Conservation (phyloP, 1,140 invertebrate genomes). For the Dendrolimus kikuchii region DNA sequence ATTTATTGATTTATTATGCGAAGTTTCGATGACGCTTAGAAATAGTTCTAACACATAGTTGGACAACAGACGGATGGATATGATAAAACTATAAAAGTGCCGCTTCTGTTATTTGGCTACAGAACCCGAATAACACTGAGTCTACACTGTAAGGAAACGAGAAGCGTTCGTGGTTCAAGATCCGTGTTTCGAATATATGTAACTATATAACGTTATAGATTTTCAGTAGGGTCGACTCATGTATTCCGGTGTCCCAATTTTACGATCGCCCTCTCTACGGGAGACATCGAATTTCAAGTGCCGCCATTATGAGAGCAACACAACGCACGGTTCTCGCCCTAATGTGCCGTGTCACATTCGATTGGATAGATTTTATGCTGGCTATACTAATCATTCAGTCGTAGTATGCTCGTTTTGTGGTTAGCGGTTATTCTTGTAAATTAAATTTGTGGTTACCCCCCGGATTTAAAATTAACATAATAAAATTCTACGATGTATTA, state of each 20-base stretch:
- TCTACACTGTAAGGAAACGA: too few relatives aligned
- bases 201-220: too few relatives aligned
- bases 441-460: slow-evolving; percentile 31
- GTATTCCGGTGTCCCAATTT: slow-evolving; percentile 51
- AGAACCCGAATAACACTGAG: too few relatives aligned
- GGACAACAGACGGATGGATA: too few relatives aligned
- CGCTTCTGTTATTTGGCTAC: too few relatives aligned
- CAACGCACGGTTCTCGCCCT: slow-evolving; percentile 23
- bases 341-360: slow-evolving; percentile 63
- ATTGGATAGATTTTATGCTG: slow-evolving; percentile 63
- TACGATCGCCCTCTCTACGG: slow-evolving; percentile 52
- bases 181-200: too few relatives aligned
- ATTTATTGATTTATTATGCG: too few relatives aligned
- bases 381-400: slow-evolving; percentile 36
- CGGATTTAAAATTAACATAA: neutral
- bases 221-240: slow-evolving; percentile 23
- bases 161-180: too few relatives aligned
- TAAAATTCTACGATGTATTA: neutral
- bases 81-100: too few relatives aligned
- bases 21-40: too few relatives aligned
- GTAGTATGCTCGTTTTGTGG: slow-evolving; percentile 34
- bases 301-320: slow-evolving; percentile 49
- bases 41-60: too few relatives aligned
- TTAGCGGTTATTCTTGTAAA: slow-evolving; percentile 48
- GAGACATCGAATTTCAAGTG: slow-evolving; percentile 62